A percentile compares a stretch with the other conserved stretches of the same genome.
Conservation (phyloP, 2,797 vertebrate genomes). For the Uromys caudimaculatus region DNA sequence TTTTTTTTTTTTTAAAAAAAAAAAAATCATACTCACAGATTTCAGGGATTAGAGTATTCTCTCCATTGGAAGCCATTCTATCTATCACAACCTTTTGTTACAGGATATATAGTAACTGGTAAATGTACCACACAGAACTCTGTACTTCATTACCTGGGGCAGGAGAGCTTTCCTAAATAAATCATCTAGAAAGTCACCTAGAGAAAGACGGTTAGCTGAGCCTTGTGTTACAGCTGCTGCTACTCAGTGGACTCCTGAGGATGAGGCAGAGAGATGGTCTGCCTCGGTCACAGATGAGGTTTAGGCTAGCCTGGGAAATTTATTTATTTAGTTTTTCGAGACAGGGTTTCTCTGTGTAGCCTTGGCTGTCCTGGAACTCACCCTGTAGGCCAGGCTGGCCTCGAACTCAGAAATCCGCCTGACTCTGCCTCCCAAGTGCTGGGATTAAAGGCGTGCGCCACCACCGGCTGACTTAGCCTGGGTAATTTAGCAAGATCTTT, state of each 20-base stretch:
- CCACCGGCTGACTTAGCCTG: too few relatives aligned
- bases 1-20: background rate
- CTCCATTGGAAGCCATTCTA: background rate
- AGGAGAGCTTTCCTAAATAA: conserved; percentile 7
- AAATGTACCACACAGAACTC: background rate
- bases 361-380: too few relatives aligned
- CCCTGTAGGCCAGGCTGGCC: too few relatives aligned
- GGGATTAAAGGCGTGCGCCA: too few relatives aligned
- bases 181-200: background rate
- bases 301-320: background rate
- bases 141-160: conserved; percentile 6
- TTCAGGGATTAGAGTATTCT: background rate
- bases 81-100: background rate
- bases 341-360: too few relatives aligned
- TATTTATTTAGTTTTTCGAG: too few relatives aligned
- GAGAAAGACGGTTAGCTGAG: background rate
- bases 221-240: background rate
- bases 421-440: too few relatives aligned
- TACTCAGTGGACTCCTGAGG: background rate
- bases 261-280: background rate
- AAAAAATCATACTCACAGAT: background rate
- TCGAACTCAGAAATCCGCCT: too few relatives aligned
- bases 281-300: background rate
- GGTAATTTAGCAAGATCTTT: background rate
- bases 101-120: background rate